phyloP scores from a whole-genome alignment of 2,888 invertebrate genomes.

The Mactromeris polynyma region DNA sequence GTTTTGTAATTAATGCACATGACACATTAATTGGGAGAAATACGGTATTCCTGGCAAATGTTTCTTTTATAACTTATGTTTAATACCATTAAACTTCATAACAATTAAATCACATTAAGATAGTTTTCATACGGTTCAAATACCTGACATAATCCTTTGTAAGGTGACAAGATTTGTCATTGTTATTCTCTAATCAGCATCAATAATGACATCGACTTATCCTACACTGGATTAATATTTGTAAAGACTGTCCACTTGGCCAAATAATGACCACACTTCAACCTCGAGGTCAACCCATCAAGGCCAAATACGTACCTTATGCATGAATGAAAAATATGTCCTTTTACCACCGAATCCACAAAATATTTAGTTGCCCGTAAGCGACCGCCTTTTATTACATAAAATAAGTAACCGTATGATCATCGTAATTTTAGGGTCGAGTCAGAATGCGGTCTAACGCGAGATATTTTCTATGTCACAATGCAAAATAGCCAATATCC shows the following conservation, averaged over 20 bases:
- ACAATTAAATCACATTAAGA: constrained; percentile 9
- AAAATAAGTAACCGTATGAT: not conserved
- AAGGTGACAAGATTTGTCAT: not conserved
- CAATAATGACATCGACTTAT: not conserved
- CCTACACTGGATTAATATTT: constrained; percentile 19
- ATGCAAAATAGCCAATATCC: not conserved
- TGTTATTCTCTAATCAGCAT: constrained; percentile 3
- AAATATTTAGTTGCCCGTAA: not conserved
- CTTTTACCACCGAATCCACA: not conserved
- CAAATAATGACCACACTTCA: not conserved
- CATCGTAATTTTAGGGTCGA: not conserved
- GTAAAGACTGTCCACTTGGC: constrained; percentile 8
- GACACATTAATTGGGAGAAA: no score
- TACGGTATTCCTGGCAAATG: not conserved
- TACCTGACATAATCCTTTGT: not conserved
- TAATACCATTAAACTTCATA: not conserved
- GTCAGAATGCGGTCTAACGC: not conserved
- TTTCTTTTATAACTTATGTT: not conserved
- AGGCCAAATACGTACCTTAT: not conserved
- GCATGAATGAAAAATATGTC: not conserved
- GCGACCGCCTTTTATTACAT: not conserved
- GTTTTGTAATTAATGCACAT: no score
- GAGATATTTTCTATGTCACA: not conserved
- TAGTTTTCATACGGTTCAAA: not conserved
- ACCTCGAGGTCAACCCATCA: not conserved